These are phyloP conservation scores for Squalus acanthias DNA, from an alignment of 2,797 vertebrate genomes.

Conservation along the genomic window DNA sequence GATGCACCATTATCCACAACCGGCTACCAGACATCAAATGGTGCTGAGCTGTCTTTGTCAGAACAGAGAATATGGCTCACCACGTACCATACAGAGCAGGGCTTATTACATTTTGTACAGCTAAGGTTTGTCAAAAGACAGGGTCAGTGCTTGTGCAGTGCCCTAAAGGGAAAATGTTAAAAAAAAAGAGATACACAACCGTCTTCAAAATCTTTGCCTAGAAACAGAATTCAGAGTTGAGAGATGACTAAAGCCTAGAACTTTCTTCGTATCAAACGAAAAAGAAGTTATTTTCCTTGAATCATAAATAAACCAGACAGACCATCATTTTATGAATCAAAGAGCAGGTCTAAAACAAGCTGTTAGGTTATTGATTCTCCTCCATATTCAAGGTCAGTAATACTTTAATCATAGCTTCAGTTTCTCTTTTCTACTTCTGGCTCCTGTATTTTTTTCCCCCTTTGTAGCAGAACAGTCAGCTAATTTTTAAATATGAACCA, in stretches of 20 bases:
- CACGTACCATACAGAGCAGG: constrained; percentile 59
- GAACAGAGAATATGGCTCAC: constrained; percentile 66
- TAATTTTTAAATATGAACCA: constrained; percentile 25
- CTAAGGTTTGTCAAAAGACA: constrained; percentile 84
- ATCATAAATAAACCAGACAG: constrained; percentile 56
- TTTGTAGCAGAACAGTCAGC: constrained; percentile 26
- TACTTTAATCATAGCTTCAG: constrained; percentile 53
- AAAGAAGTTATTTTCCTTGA: constrained; percentile 60
- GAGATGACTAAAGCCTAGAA: constrained; percentile 63
- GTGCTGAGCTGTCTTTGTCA: constrained; percentile 83
- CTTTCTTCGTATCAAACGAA: constrained; percentile 57
- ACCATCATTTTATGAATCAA: constrained; percentile 58
- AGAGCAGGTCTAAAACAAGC: constrained; percentile 70
- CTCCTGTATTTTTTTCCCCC: background rate
- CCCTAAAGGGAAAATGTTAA: constrained; percentile 72
- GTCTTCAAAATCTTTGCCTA: constrained; percentile 63
- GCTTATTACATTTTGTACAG: constrained; percentile 80
- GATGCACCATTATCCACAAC: constrained; percentile 98
- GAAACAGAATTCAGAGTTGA: constrained; percentile 58
- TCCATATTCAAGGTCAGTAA: constrained; percentile 58
- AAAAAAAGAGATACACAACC: constrained; percentile 60
- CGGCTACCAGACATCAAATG: constrained; percentile 91
- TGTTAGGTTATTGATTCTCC: constrained; percentile 57
- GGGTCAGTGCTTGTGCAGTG: constrained; percentile 73
- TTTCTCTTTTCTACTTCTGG: constrained; percentile 56